phyloP scores from a whole-genome alignment of 2,888 invertebrate species.

The Ephialtes manifestator region DNA sequence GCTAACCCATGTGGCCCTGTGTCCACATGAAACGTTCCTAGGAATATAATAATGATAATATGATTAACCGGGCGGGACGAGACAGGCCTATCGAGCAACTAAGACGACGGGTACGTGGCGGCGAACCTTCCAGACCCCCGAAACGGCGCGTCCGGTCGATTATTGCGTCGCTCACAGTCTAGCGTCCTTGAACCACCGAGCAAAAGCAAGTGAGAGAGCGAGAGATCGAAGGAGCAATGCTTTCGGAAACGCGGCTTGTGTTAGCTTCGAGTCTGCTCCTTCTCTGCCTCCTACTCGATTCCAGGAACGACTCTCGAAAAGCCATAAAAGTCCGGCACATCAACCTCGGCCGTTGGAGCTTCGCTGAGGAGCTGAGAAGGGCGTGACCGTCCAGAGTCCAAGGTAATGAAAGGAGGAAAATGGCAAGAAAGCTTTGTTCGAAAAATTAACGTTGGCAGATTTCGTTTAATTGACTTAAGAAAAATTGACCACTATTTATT shows the following conservation, averaged over 20 bases:
- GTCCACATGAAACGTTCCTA: slow-evolving; percentile 52
- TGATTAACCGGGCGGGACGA: slow-evolving; percentile 47
- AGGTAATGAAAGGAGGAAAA: slow-evolving; percentile 16
- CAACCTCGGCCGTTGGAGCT: slow-evolving; percentile 38
- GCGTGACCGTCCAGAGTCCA: slow-evolving; percentile 61
- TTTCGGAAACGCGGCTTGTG: slow-evolving; percentile 37
- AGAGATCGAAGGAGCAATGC: slow-evolving; percentile 44
- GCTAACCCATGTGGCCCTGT: slow-evolving; percentile 36
- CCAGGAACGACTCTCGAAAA: slow-evolving; percentile 75
- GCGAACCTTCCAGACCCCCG: slow-evolving; percentile 59
- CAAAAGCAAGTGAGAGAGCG: slow-evolving; percentile 52
- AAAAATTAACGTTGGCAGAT: background rate
- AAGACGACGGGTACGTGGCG: slow-evolving; percentile 51
- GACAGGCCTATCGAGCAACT: slow-evolving; percentile 28
- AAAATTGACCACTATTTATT: background rate
- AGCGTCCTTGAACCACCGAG: slow-evolving; percentile 63
- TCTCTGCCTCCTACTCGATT: slow-evolving; percentile 67
- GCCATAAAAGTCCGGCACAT: slow-evolving; percentile 62
- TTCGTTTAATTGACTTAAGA: background rate
- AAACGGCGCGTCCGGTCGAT: slow-evolving; percentile 65
- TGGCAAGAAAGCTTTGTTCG: background rate
- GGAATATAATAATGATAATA: slow-evolving; percentile 63
- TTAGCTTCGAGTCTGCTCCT: slow-evolving; percentile 41
- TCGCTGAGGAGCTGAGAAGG: slow-evolving; percentile 53
- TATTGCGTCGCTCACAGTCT: slow-evolving; percentile 65